Conservation (phyloP, 1,140 invertebrate genomes). For the Apocrypta bakeri region DNA sequence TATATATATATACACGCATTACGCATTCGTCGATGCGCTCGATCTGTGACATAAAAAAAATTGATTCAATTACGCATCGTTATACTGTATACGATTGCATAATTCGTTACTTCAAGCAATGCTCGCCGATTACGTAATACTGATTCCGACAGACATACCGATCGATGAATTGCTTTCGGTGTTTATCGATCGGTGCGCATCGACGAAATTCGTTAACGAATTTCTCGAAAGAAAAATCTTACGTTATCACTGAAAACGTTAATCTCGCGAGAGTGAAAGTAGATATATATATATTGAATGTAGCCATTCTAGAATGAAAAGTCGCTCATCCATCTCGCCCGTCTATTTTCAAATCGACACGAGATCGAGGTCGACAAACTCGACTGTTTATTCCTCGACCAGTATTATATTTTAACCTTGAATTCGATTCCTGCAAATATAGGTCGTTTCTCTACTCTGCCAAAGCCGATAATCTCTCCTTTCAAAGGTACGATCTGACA, state of each 20-base stretch:
- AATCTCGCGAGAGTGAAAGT: no score
- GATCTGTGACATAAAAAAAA: background rate
- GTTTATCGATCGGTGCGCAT: no score
- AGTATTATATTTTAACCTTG: conserved; percentile 55
- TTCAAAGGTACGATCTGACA: conserved; percentile 65
- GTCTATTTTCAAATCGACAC: conserved; percentile 42
- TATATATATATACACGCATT: background rate
- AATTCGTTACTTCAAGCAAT: background rate
- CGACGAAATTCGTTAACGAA: no score
- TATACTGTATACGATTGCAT: background rate
- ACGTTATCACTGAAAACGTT: no score
- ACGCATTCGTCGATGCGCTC: background rate
- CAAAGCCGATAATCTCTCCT: conserved; percentile 69
- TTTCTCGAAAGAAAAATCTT: no score
- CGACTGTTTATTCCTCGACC: conserved; percentile 23
- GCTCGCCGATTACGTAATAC: no score
- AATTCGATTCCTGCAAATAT: conserved; percentile 63
- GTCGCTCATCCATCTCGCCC: background rate
- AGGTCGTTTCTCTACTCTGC: conserved; percentile 69
- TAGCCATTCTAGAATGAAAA: background rate
- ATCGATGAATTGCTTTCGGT: no score
- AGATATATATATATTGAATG: background rate
- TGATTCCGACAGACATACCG: no score
- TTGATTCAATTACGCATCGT: no score
- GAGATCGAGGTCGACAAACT: conserved; percentile 46